Evolutionary conservation across 2,888 invertebrate genomes (phyloP), one percentile per base, ranked within the genome.

Genomic region (Mythimna loreyi): DNA sequence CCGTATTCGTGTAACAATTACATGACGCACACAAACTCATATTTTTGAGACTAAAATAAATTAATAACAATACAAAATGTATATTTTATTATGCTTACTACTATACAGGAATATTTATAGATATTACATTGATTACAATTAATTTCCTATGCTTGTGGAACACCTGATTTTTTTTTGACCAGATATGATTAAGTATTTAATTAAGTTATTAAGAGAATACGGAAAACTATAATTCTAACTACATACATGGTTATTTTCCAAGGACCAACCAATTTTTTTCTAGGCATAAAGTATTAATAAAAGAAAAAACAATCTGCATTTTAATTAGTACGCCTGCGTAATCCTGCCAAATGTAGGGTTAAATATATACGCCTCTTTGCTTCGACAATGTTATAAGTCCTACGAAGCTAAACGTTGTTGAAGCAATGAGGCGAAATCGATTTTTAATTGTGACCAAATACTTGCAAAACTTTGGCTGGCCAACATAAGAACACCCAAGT

Each of bases 111-210:
- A 47, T 30, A n/a, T 28, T 21, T 66, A n/a, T 30, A 28, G 30
- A 28, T n/a, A 52, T 19, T 11, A 30, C 16, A 28, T 23, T 47
- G 9, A 36, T 67, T n/a, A 67, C 57, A 69, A 58, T 50, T 33
- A 53, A 16, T 19, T 47, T 55, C 25, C 47, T 70, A 61, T 61
- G 21, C 36, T n/a, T 16, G 23, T 16, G 60, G 5, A 23, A 16
- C 40, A 50, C 16, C 36, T 30, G 36, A 65, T 9, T 6, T 19
- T 21, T 1, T 16, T 36, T 56, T 25, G 5, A 40, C 5, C 9
- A 16, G 28, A 13, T 55, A 2, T 21, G 21, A 21, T 1, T 36
- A 55, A 6, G 23, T 11, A 50, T 49, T 23, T 11, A 1, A 36
- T 23, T 23, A 49, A 2, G 4, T 23, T 50, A 19, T 8, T 45